Evolutionary conservation across 2,113 vertebrate species (phyloP), one percentile per base, ranked within the genome.

Genomic region (Oncorhynchus nerka): DNA sequence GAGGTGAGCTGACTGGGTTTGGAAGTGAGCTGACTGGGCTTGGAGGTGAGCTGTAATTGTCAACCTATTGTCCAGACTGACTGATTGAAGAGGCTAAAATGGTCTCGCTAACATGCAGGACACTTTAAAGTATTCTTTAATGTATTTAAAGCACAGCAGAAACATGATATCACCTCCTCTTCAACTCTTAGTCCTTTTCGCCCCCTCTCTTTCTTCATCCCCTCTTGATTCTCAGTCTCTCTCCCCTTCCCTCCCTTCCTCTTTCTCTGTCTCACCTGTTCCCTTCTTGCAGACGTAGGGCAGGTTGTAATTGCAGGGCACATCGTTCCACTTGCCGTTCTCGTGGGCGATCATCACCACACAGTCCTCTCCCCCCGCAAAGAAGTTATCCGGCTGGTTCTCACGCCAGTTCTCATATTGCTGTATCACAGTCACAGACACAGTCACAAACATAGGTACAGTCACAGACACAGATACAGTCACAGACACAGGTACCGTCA

Each of bases 221-320:
- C 30, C 13, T 16, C 24, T 30, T 2, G 4, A 6, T 34, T 13
- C 19, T 45, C 39, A 45, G 39, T 11, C 68, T 69, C 34, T 39
- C 34, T 39, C 34, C 39, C 39, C 67, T 55, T 48, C 16, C 1
- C 19, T 39, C n/a, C 2, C 73, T 45, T 45, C 9, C 39, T 45
- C 39, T 45, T 45, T 45, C 39, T 45, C 39, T 3, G 8, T 45
- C 90, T 78, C 92, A 99, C 97, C 97, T 94, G 97, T 98, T 91
- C 97, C 96, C 73, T 99, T 99, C 93, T 99, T 99, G 93, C 97
- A 99, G 92, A 99, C 94, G 15, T 98, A 99, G 70, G 97, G 97
- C 87, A 99, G 94, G 83, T 98, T 98, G 93, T 99, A 99, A 94
- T 99, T 99, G 92, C 97, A 99, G 73, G 97, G 97, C 19, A 99